A percentile compares a stretch with the other conserved stretches of the same genome.
Evolutionary conservation across 1,140 invertebrate species (phyloP).

Genomic region (Trichoplusia ni): DNA sequence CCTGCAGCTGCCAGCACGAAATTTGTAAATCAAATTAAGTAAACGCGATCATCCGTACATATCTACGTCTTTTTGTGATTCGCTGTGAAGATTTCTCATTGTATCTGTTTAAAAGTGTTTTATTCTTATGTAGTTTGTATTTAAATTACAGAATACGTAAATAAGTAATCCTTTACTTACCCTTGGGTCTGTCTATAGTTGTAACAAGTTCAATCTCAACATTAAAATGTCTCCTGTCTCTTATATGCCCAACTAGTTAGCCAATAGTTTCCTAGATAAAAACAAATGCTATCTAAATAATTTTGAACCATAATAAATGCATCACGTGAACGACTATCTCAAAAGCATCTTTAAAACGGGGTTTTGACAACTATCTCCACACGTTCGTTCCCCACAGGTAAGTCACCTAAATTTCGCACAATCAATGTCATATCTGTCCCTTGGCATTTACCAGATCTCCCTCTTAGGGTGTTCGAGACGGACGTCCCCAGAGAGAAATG

Average conservation of each 20-base stretch:
- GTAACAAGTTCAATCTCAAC: too few relatives aligned
- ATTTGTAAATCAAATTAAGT: slow-evolving; percentile 13
- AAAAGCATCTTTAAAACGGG: too few relatives aligned
- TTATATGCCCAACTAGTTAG: too few relatives aligned
- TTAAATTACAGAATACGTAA: background rate
- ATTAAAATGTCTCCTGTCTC: too few relatives aligned
- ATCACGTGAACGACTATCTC: too few relatives aligned
- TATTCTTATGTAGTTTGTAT: background rate
- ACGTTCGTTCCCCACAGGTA: background rate
- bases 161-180: too few relatives aligned
- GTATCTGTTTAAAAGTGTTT: background rate
- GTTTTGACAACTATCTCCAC: background rate
- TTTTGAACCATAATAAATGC: background rate
- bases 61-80: background rate
- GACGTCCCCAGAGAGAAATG: slow-evolving; percentile 48
- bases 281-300: background rate
- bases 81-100: background rate
- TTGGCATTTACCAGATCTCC: slow-evolving; percentile 34
- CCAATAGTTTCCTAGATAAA: too few relatives aligned
- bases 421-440: slow-evolving; percentile 40
- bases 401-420: slow-evolving; percentile 11
- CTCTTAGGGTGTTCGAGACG: slow-evolving; percentile 38
- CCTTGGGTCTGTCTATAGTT: too few relatives aligned
- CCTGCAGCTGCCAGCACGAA: slow-evolving; percentile 7
- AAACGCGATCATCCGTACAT: slow-evolving; percentile 6